These are phyloP conservation scores for Nothobranchius furzeri DNA, from an alignment of 2,113 vertebrate genomes.

Conservation along the genomic window DNA sequence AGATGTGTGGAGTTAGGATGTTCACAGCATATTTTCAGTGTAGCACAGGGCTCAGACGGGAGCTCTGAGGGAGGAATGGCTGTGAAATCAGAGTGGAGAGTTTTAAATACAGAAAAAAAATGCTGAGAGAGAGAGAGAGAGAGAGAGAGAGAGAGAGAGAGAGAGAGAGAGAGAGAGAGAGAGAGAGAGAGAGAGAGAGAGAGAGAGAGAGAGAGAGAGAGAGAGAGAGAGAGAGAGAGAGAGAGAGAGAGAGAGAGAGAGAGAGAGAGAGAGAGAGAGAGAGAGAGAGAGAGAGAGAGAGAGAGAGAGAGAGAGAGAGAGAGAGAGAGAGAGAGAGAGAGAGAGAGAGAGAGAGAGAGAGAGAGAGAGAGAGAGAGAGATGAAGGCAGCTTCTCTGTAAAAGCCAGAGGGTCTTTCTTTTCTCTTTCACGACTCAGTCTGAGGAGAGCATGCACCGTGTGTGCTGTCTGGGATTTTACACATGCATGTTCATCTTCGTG, in stretches of 20 bases:
- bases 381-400: constrained; percentile 30
- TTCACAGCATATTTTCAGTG: constrained; percentile 48
- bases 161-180: constrained; percentile 50
- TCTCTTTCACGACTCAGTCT: constrained; percentile 25
- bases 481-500: constrained; percentile 17
- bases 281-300: constrained; percentile 40
- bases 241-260: constrained; percentile 50
- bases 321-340: constrained; percentile 26
- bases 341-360: constrained; percentile 26
- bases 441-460: constrained; percentile 9
- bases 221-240: constrained; percentile 50
- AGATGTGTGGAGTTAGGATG: constrained; percentile 14
- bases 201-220: constrained; percentile 50
- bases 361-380: constrained; percentile 50
- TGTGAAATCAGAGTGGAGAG: constrained; percentile 34
- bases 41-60: constrained; percentile 32
- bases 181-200: constrained; percentile 50
- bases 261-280: constrained; percentile 50
- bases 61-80: constrained; percentile 28
- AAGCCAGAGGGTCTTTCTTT: constrained; percentile 21
- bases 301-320: constrained; percentile 26
- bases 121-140: constrained; percentile 45
- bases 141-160: constrained; percentile 50
- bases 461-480: constrained; percentile 33
- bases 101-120: constrained; percentile 60